Percentiles rank a stretch among this genome's conserved stretches.
These are phyloP conservation scores for Caenorhabditis zanzibari DNA, from an alignment of 2,888 invertebrate species.

Conservation along the genomic window DNA sequence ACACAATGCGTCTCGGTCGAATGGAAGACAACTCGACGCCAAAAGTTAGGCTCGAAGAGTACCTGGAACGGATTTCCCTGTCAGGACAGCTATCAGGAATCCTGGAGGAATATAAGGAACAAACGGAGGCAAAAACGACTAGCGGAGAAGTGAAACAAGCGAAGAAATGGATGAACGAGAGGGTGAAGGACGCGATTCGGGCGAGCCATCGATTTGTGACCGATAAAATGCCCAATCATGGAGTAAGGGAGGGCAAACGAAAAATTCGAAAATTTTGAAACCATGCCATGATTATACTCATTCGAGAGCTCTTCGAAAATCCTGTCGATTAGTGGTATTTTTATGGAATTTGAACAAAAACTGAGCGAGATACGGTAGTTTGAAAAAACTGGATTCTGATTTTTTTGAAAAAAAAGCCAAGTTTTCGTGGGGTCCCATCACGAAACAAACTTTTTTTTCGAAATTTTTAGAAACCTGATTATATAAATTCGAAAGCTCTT, in stretches of 20 bases:
- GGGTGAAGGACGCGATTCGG: constrained; percentile 66
- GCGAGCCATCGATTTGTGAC: constrained; percentile 66
- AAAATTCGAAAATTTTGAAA: not conserved
- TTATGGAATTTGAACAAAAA: no score
- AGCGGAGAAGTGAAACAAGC: constrained; percentile 61
- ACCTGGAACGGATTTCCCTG: constrained; percentile 53
- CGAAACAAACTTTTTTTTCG: no score
- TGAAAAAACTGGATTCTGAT: no score
- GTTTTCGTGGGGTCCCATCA: no score
- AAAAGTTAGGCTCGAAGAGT: constrained; percentile 60
- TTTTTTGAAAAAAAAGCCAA: no score
- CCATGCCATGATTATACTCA: no score
- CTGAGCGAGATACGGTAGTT: no score
- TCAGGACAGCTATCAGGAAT: constrained; percentile 58
- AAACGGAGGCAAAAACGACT: constrained; percentile 31
- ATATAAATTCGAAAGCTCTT: no score
- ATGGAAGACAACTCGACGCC: constrained; percentile 59
- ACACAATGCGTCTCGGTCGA: constrained; percentile 42
- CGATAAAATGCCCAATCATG: constrained; percentile 64
- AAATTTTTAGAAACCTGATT: no score
- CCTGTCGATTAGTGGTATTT: no score
- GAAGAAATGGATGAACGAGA: constrained; percentile 65
- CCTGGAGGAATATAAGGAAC: constrained; percentile 56
- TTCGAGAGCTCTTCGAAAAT: no score
- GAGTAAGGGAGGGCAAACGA: constrained; percentile 28